A percentile compares a stretch with the other conserved stretches of the same genome.
These are phyloP conservation scores for Drosophila kohkoa DNA, from an alignment of 1,140 invertebrate species.

Conservation along the genomic window DNA sequence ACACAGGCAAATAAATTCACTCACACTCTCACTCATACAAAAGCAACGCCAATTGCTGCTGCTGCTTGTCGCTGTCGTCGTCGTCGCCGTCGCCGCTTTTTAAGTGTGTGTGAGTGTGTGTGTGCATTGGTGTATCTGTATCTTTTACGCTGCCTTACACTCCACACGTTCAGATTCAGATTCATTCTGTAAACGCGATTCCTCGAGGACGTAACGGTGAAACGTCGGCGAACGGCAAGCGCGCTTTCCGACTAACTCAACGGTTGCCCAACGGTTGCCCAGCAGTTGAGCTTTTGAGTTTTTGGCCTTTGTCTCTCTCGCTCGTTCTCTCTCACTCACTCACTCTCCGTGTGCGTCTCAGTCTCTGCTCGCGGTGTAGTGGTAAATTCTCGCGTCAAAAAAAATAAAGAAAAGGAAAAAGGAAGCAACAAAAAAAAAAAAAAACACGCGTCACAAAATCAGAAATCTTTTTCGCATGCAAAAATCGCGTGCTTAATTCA, in stretches of 20 bases:
- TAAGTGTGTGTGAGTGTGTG: conserved; percentile 27
- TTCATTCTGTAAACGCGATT: conserved; percentile 85
- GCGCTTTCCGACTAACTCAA: conserved; percentile 67
- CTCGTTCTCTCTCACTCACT: neutral
- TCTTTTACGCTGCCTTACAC: conserved; percentile 84
- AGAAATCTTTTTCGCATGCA: conserved; percentile 44
- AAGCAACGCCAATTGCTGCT: conserved; percentile 48
- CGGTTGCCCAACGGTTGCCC: conserved; percentile 63
- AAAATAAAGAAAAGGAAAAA: conserved; percentile 7
- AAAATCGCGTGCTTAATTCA: conserved; percentile 51
- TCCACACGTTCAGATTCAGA: conserved; percentile 84
- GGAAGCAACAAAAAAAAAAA: conserved; percentile 12
- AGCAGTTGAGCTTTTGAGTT: conserved; percentile 54
- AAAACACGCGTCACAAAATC: conserved; percentile 28
- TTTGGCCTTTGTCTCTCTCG: conserved; percentile 31
- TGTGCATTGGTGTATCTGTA: conserved; percentile 67
- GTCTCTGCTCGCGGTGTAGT: conserved; percentile 19
- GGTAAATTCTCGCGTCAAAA: neutral
- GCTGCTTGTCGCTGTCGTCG: conserved; percentile 39
- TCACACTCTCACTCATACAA: conserved; percentile 43
- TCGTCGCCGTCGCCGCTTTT: conserved; percentile 34
- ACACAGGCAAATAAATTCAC: conserved; percentile 23
- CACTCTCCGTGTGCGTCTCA: neutral
- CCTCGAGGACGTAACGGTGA: conserved; percentile 85
- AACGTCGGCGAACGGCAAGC: conserved; percentile 77